Conservation (phyloP, 2,113 vertebrate genomes). For the Gavialis gangeticus region DNA sequence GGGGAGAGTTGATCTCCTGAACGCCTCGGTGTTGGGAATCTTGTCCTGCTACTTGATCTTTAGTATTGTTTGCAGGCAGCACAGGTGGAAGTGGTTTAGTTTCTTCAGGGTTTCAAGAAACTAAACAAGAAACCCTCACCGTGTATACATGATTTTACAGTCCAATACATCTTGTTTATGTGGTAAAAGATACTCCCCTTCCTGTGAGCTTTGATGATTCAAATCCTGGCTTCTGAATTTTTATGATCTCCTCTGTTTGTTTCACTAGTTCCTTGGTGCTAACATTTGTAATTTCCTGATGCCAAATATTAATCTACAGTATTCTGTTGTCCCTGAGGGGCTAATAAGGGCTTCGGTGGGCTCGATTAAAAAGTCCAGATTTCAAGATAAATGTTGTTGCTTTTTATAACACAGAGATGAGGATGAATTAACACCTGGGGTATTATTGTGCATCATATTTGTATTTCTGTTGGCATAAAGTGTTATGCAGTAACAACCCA, state of each 20-base stretch:
- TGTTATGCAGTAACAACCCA: not conserved
- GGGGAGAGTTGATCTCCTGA: too few species aligned
- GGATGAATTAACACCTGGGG: not conserved
- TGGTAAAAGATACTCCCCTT: not conserved
- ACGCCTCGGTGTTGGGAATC: too few species aligned
- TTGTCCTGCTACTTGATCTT: too few species aligned
- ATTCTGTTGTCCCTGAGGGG: not conserved
- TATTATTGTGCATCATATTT: not conserved
- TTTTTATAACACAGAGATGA: not conserved
- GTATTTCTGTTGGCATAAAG: not conserved
- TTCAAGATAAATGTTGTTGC: not conserved
- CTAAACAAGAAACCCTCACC: not conserved
- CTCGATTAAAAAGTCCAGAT: not conserved
- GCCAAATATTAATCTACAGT: not conserved
- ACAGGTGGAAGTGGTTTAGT: too few species aligned
- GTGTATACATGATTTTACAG: not conserved
- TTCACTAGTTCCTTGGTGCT: not conserved
- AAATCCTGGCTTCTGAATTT: rapidly evolving
- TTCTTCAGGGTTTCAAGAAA: not conserved
- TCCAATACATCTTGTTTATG: not conserved
- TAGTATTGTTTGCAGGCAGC: too few species aligned
- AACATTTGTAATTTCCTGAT: not conserved
- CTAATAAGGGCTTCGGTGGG: not conserved
- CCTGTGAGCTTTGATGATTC: not conserved
- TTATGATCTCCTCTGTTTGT: rapidly evolving